phyloP scores from a whole-genome alignment of 2,113 vertebrate genomes.

The Ceuthmochares aereus region DNA sequence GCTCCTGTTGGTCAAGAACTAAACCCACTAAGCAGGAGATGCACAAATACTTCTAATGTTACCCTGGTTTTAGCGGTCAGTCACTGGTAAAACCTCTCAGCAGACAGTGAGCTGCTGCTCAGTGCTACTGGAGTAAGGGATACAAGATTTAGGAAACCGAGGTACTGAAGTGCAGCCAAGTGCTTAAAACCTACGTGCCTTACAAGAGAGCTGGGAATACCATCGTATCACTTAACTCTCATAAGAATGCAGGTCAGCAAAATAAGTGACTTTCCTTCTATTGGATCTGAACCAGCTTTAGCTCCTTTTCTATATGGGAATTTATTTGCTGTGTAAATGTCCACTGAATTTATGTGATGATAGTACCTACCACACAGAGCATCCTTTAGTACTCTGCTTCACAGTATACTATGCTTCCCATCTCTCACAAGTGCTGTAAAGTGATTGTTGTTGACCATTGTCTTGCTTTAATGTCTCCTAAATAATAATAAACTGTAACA shows the following conservation, averaged over 20 bases:
- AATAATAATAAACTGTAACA: slow-evolving; percentile 68
- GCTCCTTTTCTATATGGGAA: background rate
- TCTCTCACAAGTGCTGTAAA: slow-evolving; percentile 46
- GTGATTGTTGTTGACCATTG: slow-evolving; percentile 58
- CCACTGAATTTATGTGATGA: background rate
- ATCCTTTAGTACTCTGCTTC: background rate
- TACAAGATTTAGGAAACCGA: background rate
- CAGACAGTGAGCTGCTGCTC: background rate
- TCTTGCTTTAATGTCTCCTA: slow-evolving; percentile 65
- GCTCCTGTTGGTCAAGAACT: background rate
- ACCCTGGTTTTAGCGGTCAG: background rate
- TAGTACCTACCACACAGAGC: background rate
- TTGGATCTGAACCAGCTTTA: background rate
- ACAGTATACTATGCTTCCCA: background rate
- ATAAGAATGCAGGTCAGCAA: background rate
- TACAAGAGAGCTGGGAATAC: background rate
- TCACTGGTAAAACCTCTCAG: background rate
- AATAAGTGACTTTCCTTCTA: background rate
- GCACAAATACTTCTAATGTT: background rate
- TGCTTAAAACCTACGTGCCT: background rate
- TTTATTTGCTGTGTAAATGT: background rate
- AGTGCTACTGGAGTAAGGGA: background rate
- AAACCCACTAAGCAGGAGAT: background rate
- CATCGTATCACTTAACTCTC: background rate
- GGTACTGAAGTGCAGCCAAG: background rate